Evolutionary conservation across 2,113 vertebrate genomes (phyloP).

Genomic region (Asarcornis scutulata): DNA sequence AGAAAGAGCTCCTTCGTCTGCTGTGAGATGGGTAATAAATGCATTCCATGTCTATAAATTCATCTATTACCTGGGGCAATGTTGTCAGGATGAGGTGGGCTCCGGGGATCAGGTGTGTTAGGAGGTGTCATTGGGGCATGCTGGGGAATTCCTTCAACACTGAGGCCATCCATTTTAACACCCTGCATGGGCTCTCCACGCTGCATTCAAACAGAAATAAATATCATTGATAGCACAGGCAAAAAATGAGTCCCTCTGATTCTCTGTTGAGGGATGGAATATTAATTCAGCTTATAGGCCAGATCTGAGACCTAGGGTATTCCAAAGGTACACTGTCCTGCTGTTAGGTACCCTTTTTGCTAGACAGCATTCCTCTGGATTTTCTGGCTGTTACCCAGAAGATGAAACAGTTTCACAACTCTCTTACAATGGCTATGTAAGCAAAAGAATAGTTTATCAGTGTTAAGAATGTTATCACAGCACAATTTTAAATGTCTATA

Average conservation of each 20-base stretch:
- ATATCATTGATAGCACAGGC: constrained; percentile 28
- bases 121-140: constrained; percentile 75
- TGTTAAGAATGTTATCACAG: not conserved
- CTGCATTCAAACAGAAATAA: constrained; percentile 54
- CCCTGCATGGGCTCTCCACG: constrained; percentile 74
- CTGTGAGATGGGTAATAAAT: not conserved
- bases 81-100: constrained; percentile 82
- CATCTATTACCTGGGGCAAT: constrained; percentile 87
- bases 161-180: constrained; percentile 51
- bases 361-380: not conserved
- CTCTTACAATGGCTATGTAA: not conserved
- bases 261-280: not conserved
- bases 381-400: not conserved
- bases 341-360: not conserved
- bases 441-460: not conserved
- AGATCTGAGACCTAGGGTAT: not conserved
- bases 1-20: not conserved
- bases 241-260: not conserved
- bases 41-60: too few species aligned
- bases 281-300: not conserved
- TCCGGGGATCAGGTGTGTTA: constrained; percentile 78
- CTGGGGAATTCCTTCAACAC: constrained; percentile 70
- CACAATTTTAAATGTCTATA: not conserved
- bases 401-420: not conserved
- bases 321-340: not conserved